These are phyloP conservation scores for Numenius arquata DNA, from an alignment of 2,113 vertebrate species.

Conservation along the genomic window DNA sequence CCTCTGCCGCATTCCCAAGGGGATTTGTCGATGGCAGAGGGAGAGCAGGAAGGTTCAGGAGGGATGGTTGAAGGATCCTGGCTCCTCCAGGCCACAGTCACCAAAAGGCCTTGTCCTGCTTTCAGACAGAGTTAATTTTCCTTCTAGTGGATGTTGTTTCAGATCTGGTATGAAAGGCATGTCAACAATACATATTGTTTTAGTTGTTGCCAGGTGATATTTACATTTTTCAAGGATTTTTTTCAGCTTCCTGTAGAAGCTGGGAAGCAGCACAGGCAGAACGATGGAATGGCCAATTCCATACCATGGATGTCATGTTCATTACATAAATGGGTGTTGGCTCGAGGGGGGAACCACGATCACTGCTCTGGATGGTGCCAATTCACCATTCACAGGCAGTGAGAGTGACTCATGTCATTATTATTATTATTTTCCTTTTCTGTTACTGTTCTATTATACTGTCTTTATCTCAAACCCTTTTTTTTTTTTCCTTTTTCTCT, in stretches of 20 bases:
- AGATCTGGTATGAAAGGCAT: not conserved
- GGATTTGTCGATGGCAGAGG: not conserved
- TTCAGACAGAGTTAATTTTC: not conserved
- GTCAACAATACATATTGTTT: not conserved
- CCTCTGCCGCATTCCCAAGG: accelerated
- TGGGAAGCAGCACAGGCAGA: not conserved
- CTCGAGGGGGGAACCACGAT: not conserved
- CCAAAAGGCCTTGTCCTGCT: not conserved
- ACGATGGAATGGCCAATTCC: not conserved
- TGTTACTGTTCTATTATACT: not conserved
- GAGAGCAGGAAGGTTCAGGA: not conserved
- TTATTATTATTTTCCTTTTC: not conserved
- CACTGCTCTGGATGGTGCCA: not conserved
- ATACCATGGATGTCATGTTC: too few relatives aligned
- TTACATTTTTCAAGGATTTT: not conserved
- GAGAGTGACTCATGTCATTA: not conserved
- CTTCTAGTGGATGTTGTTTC: not conserved
- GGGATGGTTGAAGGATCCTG: not conserved
- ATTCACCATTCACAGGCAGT: not conserved
- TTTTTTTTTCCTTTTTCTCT: not conserved
- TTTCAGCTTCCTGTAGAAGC: not conserved
- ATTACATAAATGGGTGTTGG: not conserved
- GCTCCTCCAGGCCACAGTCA: not conserved
- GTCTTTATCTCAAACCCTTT: not conserved
- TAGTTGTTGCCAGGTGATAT: not conserved